phyloP scores from a whole-genome alignment of 2,888 invertebrate species.

The Lasioglossum morio region DNA sequence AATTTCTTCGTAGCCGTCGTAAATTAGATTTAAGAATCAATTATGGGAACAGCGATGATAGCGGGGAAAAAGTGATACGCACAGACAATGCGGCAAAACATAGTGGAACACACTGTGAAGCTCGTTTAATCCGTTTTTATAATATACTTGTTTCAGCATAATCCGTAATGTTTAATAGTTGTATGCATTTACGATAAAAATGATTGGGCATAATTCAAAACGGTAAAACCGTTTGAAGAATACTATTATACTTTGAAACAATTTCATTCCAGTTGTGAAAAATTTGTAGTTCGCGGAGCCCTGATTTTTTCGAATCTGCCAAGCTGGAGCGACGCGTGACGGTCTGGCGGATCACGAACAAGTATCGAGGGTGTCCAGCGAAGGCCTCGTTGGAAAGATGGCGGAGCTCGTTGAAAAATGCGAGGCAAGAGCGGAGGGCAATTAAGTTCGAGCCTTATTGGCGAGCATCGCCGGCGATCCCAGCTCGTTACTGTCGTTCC shows the following conservation, averaged over 20 bases:
- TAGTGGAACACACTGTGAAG: neutral
- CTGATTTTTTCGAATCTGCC: neutral
- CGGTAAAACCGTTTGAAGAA: no score
- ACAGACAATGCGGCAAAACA: neutral
- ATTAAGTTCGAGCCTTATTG: slow-evolving; percentile 47
- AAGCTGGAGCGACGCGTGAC: neutral
- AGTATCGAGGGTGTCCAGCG: neutral
- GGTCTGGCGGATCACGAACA: neutral
- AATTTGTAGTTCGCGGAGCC: no score
- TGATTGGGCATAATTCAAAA: no score
- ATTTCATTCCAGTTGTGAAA: no score
- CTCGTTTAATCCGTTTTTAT: neutral
- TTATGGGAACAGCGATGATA: neutral
- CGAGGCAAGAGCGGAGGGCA: slow-evolving; percentile 12
- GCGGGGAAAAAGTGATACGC: neutral
- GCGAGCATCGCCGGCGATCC: slow-evolving; percentile 37
- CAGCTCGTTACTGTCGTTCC: slow-evolving; percentile 59
- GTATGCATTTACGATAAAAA: no score
- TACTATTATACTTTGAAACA: no score
- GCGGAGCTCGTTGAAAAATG: neutral
- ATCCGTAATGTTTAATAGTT: no score
- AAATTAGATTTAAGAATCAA: neutral
- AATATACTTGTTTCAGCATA: no score
- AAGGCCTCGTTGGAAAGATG: slow-evolving; percentile 8
- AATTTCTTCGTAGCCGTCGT: neutral